Percentiles rank a stretch among this genome's conserved stretches.
These are phyloP conservation scores for Hyposoter didymator DNA, from an alignment of 2,888 invertebrate species.

Conservation along the genomic window DNA sequence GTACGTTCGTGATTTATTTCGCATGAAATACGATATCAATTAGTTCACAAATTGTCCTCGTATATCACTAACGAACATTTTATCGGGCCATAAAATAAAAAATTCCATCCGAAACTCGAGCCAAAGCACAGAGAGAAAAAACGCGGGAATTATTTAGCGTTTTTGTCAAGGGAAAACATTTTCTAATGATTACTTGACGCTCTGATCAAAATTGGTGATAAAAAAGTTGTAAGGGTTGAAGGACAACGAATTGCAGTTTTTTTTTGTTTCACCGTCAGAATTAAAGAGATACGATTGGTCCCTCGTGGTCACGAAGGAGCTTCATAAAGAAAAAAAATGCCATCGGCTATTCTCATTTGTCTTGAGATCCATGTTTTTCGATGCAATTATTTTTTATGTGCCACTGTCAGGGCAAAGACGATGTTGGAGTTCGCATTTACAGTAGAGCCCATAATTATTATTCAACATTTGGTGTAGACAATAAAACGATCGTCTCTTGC, in stretches of 20 bases:
- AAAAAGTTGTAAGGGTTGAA: not conserved
- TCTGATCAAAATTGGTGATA: not conserved
- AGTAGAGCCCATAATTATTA: too few relatives aligned
- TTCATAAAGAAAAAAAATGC: too few relatives aligned
- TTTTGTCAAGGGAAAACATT: not conserved
- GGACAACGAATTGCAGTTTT: not conserved
- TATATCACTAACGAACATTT: conserved; percentile 26
- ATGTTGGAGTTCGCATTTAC: too few relatives aligned
- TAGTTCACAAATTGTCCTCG: conserved; percentile 18
- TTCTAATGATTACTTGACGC: not conserved
- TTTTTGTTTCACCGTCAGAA: not conserved
- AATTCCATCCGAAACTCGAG: not conserved
- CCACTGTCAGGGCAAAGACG: too few relatives aligned
- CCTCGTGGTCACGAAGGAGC: too few relatives aligned
- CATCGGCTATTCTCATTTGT: too few relatives aligned
- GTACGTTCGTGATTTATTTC: conserved; percentile 43
- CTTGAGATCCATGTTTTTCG: too few relatives aligned
- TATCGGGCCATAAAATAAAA: conserved; percentile 1
- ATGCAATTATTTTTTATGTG: too few relatives aligned
- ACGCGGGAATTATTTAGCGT: not conserved
- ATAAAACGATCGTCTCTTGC: too few relatives aligned
- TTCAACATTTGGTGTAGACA: too few relatives aligned
- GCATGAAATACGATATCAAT: conserved; percentile 38
- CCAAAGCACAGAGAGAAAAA: not conserved
- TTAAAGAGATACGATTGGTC: too few relatives aligned